Evolutionary conservation across 2,797 vertebrate species (phyloP).

Genomic region (Bradypodion pumilum): DNA sequence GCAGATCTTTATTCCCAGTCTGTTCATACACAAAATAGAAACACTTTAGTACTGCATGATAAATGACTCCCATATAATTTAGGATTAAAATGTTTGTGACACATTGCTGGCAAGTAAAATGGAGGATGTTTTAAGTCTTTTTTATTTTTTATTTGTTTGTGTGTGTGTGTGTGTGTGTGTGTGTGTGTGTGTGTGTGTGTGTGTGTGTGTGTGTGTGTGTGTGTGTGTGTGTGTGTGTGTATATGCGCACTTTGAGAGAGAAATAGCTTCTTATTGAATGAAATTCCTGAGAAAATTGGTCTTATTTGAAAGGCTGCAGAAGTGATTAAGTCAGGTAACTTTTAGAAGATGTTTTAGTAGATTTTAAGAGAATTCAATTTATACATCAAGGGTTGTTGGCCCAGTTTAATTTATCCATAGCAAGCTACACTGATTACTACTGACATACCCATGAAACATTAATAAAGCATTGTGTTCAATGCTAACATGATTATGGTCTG

Average conservation of each 20-base stretch:
- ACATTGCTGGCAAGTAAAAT: constrained; percentile 39
- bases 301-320: constrained; percentile 46
- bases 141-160: too few species aligned
- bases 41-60: not conserved
- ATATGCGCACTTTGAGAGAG: not conserved
- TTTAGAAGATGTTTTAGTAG: constrained; percentile 50
- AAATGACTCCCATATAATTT: constrained; percentile 22
- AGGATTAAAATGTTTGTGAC: constrained; percentile 28
- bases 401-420: constrained; percentile 68
- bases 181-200: too few species aligned
- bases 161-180: too few species aligned
- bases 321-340: constrained; percentile 36
- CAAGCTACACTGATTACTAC: constrained; percentile 68
- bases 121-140: constrained; percentile 20
- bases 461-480: constrained; percentile 84
- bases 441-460: constrained; percentile 85
- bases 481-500: constrained; percentile 85
- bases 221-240: too few species aligned
- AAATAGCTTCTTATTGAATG: constrained; percentile 44
- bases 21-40: constrained; percentile 21
- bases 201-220: too few species aligned
- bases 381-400: constrained; percentile 53
- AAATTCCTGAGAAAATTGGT: constrained; percentile 54
- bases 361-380: constrained; percentile 51
- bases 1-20: constrained; percentile 13